phyloP scores from a whole-genome alignment of 2,888 invertebrate genomes.

The Rhagium mordax region DNA sequence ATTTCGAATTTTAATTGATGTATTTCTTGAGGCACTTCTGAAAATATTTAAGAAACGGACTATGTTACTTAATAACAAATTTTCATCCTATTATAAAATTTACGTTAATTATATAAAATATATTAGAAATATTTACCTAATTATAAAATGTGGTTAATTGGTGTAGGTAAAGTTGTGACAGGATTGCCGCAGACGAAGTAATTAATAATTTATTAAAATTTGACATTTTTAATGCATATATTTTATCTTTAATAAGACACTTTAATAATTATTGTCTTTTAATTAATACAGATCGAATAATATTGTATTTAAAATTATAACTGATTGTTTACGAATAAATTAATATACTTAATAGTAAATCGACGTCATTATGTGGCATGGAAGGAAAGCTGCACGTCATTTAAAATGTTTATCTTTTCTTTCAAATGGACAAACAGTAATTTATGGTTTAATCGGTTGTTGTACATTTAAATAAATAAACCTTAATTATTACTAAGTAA shows the following conservation, averaged over 20 bases:
- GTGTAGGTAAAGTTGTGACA: not conserved
- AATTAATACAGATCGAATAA: constrained; percentile 19
- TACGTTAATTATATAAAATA: constrained; percentile 6
- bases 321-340: not conserved
- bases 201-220: constrained; percentile 7
- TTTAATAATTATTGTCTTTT: constrained; percentile 20
- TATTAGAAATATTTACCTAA: not conserved
- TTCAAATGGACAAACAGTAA: no score
- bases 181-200: not conserved
- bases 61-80: not conserved
- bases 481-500: no score
- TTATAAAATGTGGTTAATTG: constrained; percentile 8
- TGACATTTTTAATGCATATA: constrained; percentile 3
- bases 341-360: not conserved
- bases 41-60: not conserved
- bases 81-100: not conserved
- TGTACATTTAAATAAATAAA: no score
- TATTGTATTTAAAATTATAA: not conserved
- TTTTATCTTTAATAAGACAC: constrained; percentile 15
- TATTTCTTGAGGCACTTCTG: not conserved
- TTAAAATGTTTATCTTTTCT: no score
- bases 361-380: not conserved
- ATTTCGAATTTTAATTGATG: not conserved
- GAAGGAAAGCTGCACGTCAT: not conserved
- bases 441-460: no score